A percentile compares a stretch with the other conserved stretches of the same genome.
Conservation (phyloP, 2,797 vertebrate genomes). For the Myoxocephalus aenaeus region DNA sequence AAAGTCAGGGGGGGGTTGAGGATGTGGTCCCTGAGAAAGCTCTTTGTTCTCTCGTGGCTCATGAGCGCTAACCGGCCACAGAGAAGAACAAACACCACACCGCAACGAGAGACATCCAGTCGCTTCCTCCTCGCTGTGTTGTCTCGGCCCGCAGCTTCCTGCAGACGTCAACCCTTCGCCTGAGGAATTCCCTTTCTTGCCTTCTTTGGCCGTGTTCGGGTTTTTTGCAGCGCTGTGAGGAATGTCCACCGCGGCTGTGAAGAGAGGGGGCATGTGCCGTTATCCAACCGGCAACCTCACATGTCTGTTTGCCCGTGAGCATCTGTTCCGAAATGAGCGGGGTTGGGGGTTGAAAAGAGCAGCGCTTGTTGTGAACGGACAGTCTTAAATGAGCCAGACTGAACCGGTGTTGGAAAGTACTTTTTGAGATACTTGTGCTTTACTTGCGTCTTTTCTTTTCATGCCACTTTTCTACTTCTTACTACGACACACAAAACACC, state of each 20-base stretch:
- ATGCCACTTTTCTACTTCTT: too few species aligned
- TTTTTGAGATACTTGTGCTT: background rate
- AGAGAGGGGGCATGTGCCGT: slow-evolving; percentile 46
- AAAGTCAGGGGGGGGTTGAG: slow-evolving; percentile 10
- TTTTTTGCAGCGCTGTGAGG: slow-evolving; percentile 71
- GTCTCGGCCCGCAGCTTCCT: slow-evolving; percentile 61
- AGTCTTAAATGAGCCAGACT: slow-evolving; percentile 1
- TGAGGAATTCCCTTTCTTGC: slow-evolving; percentile 36
- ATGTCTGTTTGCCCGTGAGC: slow-evolving; percentile 45
- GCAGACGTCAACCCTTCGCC: slow-evolving; percentile 43
- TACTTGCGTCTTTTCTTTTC: too few species aligned
- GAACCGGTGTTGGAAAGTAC: background rate
- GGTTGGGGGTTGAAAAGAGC: background rate
- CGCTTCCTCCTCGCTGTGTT: slow-evolving; percentile 55
- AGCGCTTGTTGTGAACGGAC: background rate
- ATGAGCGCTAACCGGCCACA: slow-evolving; percentile 39
- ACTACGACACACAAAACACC: too few species aligned
- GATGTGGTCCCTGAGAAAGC: slow-evolving; percentile 50
- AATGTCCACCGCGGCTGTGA: slow-evolving; percentile 72
- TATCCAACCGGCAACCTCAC: slow-evolving; percentile 21
- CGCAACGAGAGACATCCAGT: slow-evolving; percentile 34
- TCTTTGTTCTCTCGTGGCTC: slow-evolving; percentile 48
- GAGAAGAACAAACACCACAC: slow-evolving; percentile 40
- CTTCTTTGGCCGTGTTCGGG: slow-evolving; percentile 49
- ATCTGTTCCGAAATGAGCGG: background rate